Evolutionary conservation across 2,888 invertebrate species (phyloP), one percentile per base, ranked within the genome.

Genomic region (Pimpla rufipes): DNA sequence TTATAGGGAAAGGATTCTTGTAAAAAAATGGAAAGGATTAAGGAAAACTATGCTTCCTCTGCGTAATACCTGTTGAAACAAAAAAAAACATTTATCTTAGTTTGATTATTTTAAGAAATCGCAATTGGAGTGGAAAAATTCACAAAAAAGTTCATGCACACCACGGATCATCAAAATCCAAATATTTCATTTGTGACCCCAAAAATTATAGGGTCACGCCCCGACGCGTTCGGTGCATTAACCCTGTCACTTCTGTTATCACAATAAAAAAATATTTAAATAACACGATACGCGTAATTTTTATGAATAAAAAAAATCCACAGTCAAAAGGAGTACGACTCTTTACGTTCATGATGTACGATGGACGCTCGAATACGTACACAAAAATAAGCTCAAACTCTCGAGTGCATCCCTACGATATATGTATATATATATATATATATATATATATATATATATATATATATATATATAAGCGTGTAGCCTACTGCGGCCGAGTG

Each of bases 391-490:
- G 37, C 47, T 42, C n/a, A 50, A 68, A 64, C 35, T 45, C 29
- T 16, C 29, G 45, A 59, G 18, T 79, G 82, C 75, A 83, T 79
- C 70, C 10, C 45, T 67, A 55, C 52, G 40, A 47, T 62, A 16
- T 8, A 37, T 40, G 16, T n/a, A n/a, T n/a, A n/a, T n/a, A n/a
- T n/a, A n/a, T n/a, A n/a, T 29, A 29, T 29, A 5, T 29, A 29
- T 29, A 47, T 62, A 16, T 4, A 37, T 29, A 29, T 29, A 5
- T 29, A 29, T 29, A 47, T 62, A 16, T 4, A n/a, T n/a, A n/a
- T n/a, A n/a, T 29, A 29, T 29, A 5, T 29, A 29, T 29, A 47
- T 62, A 16, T 4, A 37, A 23, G 18, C 40, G 57, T 37, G 40
- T 52, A 80, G 16, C 45, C 37, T 73, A 57, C 50, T 10, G 68